Evolutionary conservation across 2,797 vertebrate species (phyloP).

Genomic region (Amblyopsis hoosieri): DNA sequence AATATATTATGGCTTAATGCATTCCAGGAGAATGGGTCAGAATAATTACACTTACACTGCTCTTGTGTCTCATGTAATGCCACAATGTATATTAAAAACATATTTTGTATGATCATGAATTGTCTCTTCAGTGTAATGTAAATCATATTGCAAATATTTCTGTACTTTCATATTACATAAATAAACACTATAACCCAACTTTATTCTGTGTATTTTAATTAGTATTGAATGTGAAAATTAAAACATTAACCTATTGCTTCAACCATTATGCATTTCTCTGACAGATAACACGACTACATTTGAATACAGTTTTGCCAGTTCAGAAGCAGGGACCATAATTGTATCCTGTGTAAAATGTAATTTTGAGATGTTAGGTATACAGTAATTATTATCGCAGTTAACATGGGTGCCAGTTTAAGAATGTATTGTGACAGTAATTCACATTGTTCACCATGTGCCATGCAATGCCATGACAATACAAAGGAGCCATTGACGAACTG

Average conservation of each 20-base stretch:
- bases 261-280: conserved; percentile 29
- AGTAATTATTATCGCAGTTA: too few species aligned
- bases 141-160: neutral
- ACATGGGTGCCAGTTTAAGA: conserved; percentile 3
- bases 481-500: conserved; percentile 62
- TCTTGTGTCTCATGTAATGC: neutral
- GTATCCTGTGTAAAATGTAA: conserved; percentile 22
- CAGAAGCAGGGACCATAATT: conserved; percentile 4
- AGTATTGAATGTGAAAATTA: neutral
- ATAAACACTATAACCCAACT: conserved; percentile 56
- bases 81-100: too few species aligned
- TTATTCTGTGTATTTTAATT: conserved; percentile 27
- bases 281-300: conserved; percentile 26
- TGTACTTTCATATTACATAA: conserved; percentile 30
- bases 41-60: neutral
- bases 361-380: too few species aligned
- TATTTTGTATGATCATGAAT: too few species aligned
- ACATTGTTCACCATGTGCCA: conserved; percentile 64
- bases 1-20: neutral
- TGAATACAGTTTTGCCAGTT: conserved; percentile 8
- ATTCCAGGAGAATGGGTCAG: neutral
- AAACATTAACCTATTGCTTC: neutral
- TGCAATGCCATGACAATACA: conserved; percentile 58
- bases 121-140: too few species aligned
- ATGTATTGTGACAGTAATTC: conserved; percentile 42